Base-by-base conservation (phyloP, 2,888 invertebrate genomes). In the Deladenus siricidicola region DNA sequence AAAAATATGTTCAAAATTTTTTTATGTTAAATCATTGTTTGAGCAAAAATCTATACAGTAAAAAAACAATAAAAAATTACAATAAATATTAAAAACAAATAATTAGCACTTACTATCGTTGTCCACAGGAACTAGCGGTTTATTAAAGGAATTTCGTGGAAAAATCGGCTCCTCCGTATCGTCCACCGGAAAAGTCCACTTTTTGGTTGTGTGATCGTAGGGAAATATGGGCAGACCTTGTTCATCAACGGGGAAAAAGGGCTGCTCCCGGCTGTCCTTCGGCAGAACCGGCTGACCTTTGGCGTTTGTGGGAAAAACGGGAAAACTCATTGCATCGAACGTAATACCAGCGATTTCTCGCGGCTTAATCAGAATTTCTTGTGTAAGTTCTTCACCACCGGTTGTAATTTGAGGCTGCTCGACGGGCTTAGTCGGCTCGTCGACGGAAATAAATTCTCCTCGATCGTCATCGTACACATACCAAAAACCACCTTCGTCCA, bases 121-220 rank as follows among this genome's bases (percentile, higher is more conserved):
- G 28, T 65, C 65, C 34, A 39, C 39, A 14, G 65, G 65, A 19
- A 65, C 63, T 3, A 65, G 43, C 4, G 65, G 65, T 8, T 60
- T 64, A 30, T 64, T 64, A 14, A 59, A 45, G 17, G 51, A 55
- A 30, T 60, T 64, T 14, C 63, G 42, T 2, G 65, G 65, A 23
- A 65, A 65, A n/a, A 65, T 55, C 26, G 64, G 58, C 39, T 64
- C 62, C 14, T 62, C 62, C 3, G 58, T 56, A 30, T 64, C 64
- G 28, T 62, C 64, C 30, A 60, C 60, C 8, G 60, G 60, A 39
- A 53, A 53, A 14, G 53, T 53, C 53, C 53, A 53, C 23, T 53
- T 30, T 23, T 21, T 51, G 42, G 58, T 64, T 39, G 26, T 42
- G 26, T 49, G 48, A 28, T 64, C 64, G 30, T 56, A 64, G 24